Conservation (phyloP, 2,113 vertebrate genomes). For the Agelaius phoeniceus region DNA sequence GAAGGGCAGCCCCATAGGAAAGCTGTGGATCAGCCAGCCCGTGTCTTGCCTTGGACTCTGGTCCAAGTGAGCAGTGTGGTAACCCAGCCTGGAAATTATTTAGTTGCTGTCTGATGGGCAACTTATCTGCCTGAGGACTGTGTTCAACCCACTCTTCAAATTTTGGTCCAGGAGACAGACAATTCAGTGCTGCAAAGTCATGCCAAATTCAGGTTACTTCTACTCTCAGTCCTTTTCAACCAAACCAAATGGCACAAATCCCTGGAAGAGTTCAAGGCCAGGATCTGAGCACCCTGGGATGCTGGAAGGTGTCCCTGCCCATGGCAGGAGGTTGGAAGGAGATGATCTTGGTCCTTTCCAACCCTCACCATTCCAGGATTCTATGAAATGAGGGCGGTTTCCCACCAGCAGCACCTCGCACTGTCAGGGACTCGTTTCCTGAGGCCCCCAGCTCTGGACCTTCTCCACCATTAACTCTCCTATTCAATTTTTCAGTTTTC, state of each 20-base stretch:
- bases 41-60: neutral
- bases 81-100: neutral
- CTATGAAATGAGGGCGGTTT: fast-evolving
- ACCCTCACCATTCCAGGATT: neutral
- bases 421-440: neutral
- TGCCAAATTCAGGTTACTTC: neutral
- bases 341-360: neutral
- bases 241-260: neutral
- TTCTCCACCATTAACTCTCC: neutral
- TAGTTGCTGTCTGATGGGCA: neutral
- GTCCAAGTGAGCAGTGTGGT: fast-evolving
- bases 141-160: neutral
- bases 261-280: neutral
- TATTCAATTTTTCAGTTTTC: neutral
- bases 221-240: neutral
- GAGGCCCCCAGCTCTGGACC: neutral
- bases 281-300: neutral
- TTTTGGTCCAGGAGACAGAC: neutral
- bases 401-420: fast-evolving
- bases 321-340: neutral
- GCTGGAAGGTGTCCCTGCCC: neutral
- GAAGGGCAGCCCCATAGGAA: neutral
- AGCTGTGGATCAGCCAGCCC: neutral
- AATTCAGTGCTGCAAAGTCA: neutral
- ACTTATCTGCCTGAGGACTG: neutral